A percentile compares a stretch with the other conserved stretches of the same genome.
These are phyloP conservation scores for Gandaritis pyraliata DNA, from an alignment of 2,888 invertebrate genomes.

Conservation along the genomic window DNA sequence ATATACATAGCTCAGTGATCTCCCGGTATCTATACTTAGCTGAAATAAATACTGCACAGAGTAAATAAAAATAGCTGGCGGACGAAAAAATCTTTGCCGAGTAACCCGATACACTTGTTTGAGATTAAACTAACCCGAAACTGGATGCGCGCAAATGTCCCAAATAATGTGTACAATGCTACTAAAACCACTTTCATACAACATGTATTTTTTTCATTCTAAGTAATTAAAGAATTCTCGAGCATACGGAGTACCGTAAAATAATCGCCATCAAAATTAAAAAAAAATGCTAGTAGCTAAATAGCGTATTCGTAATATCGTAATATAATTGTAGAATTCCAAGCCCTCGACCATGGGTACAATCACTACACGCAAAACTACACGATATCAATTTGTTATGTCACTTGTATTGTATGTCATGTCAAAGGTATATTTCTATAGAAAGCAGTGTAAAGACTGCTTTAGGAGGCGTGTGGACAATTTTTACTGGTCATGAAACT, in stretches of 20 bases:
- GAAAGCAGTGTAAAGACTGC: too few relatives aligned
- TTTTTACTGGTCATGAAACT: constrained; percentile 9
- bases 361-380: too few relatives aligned
- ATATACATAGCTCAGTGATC: background rate
- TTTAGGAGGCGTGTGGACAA: background rate
- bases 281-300: too few relatives aligned
- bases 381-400: too few relatives aligned
- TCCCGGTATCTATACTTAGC: constrained; percentile 6
- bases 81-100: constrained; percentile 50
- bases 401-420: too few relatives aligned
- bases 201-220: constrained; percentile 3
- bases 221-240: too few relatives aligned
- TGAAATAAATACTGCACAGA: constrained; percentile 23
- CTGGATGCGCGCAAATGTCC: constrained; percentile 58
- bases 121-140: constrained; percentile 65
- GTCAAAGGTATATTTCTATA: too few relatives aligned
- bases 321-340: too few relatives aligned
- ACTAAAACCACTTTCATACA: constrained; percentile 14
- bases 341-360: too few relatives aligned
- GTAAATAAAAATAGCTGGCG: constrained; percentile 42
- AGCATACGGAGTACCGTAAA: too few relatives aligned
- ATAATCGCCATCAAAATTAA: too few relatives aligned
- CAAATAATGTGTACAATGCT: constrained; percentile 42
- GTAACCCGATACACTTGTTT: constrained; percentile 65
- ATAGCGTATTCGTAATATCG: too few relatives aligned